Evolutionary conservation across 2,888 invertebrate species (phyloP).

Genomic region (Ypsolopha scabrella): DNA sequence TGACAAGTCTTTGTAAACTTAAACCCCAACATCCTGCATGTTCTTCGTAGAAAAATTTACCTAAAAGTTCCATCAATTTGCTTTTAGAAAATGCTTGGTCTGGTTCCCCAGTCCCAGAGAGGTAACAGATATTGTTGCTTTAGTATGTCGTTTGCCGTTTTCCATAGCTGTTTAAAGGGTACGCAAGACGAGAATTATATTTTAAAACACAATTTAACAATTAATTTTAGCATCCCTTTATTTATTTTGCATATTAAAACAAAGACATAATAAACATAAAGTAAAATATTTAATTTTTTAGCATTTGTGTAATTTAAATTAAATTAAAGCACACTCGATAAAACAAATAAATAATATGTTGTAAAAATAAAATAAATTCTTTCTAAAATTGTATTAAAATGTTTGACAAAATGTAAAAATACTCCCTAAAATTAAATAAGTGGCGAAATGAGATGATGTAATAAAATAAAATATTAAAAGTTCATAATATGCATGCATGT

Average conservation of each 20-base stretch:
- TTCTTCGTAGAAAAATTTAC: no score
- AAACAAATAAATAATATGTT: no score
- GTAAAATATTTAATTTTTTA: background rate
- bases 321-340: no score
- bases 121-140: background rate
- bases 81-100: background rate
- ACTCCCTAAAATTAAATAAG: background rate
- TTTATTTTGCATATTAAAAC: constrained; percentile 32
- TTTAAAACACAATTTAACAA: no score
- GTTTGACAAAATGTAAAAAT: background rate
- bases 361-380: no score
- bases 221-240: constrained; percentile 31
- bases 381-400: background rate
- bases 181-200: background rate
- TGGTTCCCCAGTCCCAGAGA: background rate
- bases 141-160: background rate
- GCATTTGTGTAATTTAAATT: no score
- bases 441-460: background rate
- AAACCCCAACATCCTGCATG: no score
- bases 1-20: no score
- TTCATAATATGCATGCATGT: background rate
- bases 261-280: constrained; percentile 10
- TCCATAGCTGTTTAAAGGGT: background rate
- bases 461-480: background rate
- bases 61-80: no score